phyloP scores from a whole-genome alignment of 2,113 vertebrate species.

The Rhadina sibilatrix region DNA sequence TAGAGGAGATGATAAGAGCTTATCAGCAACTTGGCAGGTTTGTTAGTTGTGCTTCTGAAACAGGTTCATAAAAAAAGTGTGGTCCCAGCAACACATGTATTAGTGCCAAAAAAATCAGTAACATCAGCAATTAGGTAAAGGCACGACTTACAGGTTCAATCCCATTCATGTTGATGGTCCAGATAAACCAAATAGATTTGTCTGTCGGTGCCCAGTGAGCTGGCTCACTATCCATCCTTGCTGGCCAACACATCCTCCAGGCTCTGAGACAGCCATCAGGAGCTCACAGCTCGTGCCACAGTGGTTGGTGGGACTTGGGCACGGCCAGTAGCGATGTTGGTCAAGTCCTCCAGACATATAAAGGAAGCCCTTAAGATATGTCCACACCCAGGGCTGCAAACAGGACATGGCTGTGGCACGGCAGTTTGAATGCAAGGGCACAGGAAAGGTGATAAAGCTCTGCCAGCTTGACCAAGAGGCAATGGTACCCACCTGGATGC shows the following conservation, averaged over 20 bases:
- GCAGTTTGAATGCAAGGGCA: not conserved
- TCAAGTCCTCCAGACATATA: not conserved
- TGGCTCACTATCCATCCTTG: not conserved
- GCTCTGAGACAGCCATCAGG: not conserved
- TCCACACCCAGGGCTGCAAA: not conserved
- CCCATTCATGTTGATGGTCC: not conserved
- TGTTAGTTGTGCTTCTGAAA: not conserved
- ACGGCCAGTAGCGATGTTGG: rapidly evolving
- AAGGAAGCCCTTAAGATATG: not conserved
- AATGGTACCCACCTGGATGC: not conserved
- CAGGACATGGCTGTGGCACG: rapidly evolving
- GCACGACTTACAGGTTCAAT: not conserved
- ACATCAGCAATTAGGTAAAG: not conserved
- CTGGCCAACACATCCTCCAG: not conserved
- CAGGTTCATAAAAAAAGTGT: not conserved
- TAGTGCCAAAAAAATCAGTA: not conserved
- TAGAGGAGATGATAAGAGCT: not conserved
- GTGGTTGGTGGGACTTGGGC: not conserved
- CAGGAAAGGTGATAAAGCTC: not conserved
- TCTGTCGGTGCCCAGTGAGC: not conserved
- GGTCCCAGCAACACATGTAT: not conserved
- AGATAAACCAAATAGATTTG: not conserved
- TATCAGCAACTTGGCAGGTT: not conserved
- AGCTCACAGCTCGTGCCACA: not conserved
- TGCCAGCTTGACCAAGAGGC: not conserved